Conservation (phyloP, 2,888 invertebrate genomes). For the Alsophila aescularia region DNA sequence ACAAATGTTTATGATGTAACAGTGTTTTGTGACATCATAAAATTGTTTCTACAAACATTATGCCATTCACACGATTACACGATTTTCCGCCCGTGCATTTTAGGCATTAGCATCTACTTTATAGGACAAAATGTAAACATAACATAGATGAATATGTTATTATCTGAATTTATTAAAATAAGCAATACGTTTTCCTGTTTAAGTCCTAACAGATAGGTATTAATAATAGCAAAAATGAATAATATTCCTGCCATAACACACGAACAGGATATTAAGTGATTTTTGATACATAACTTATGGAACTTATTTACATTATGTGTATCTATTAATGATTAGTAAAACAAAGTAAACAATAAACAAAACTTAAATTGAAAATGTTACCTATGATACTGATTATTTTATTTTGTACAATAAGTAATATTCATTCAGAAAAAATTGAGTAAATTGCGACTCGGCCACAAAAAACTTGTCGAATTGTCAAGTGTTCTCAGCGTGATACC, state of each 20-base stretch:
- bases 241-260: background rate
- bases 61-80: background rate
- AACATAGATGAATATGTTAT: background rate
- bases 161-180: background rate
- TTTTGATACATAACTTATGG: too few species aligned
- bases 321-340: too few species aligned
- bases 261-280: background rate
- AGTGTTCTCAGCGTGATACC: too few species aligned
- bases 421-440: background rate
- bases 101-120: too few species aligned
- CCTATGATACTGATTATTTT: too few species aligned
- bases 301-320: too few species aligned
- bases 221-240: background rate
- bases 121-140: background rate
- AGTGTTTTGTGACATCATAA: background rate
- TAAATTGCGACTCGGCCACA: too few species aligned
- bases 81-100: too few species aligned
- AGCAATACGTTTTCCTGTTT: conserved; percentile 12
- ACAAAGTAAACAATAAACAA: too few species aligned
- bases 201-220: background rate
- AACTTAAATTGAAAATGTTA: too few species aligned
- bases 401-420: too few species aligned
- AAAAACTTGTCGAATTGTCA: too few species aligned
- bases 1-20: background rate
- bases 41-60: background rate